Percentiles rank a stretch among this genome's conserved stretches.
Evolutionary conservation across 2,797 vertebrate species (phyloP).

Genomic region (Paedocypris micromegethes): DNA sequence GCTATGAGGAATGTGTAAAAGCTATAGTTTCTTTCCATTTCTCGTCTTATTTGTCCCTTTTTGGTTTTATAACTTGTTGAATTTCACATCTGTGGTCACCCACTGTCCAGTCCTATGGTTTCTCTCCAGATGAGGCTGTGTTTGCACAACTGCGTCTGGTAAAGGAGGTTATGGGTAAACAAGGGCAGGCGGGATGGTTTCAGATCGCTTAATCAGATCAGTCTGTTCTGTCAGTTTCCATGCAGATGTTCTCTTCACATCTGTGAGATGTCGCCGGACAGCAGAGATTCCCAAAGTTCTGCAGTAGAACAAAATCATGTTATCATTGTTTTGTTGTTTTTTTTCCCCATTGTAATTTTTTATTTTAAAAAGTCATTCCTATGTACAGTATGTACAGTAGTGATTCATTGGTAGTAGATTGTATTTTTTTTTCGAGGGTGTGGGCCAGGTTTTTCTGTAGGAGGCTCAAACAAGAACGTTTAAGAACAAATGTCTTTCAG

Average conservation of each 20-base stretch:
- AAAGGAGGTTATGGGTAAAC: not conserved
- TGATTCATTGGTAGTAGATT: too few species aligned
- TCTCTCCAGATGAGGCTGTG: slow-evolving; percentile 1
- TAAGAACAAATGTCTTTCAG: too few species aligned
- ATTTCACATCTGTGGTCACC: slow-evolving; percentile 14
- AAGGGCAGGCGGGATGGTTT: not conserved
- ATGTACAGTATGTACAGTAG: too few species aligned
- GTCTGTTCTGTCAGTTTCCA: slow-evolving; percentile 29
- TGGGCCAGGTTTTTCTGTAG: too few species aligned
- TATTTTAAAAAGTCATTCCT: too few species aligned
- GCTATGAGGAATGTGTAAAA: too few species aligned
- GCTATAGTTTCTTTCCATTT: too few species aligned
- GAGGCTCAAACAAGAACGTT: too few species aligned
- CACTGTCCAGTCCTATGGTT: not conserved
- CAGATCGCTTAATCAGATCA: slow-evolving; percentile 26
- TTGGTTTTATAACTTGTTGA: slow-evolving; percentile 17
- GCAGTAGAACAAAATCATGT: too few species aligned
- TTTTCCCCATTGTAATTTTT: too few species aligned
- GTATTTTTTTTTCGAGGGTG: too few species aligned
- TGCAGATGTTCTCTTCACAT: slow-evolving; percentile 12
- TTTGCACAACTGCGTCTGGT: slow-evolving; percentile 24
- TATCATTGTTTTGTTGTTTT: too few species aligned
- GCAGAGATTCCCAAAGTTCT: not conserved
- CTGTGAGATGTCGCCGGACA: slow-evolving; percentile 8
- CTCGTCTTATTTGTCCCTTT: not conserved